Base-by-base conservation (phyloP, 2,113 vertebrate genomes). In the Meleagris gallopavo region DNA sequence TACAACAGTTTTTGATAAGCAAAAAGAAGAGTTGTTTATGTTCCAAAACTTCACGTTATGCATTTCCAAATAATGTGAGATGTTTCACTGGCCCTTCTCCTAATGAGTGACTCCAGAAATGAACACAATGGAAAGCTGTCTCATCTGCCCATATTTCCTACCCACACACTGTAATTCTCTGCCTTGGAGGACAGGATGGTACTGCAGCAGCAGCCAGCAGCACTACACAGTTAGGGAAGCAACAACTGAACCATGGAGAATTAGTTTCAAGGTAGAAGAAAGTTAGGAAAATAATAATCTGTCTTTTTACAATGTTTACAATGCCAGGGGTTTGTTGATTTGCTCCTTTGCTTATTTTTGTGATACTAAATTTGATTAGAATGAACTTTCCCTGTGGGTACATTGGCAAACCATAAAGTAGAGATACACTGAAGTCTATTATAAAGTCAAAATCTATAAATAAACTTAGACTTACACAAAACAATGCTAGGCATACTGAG, bases 371-470 rank as follows among this genome's bases (percentile, higher is more conserved):
- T 95, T 96, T 97, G 88, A 96, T 97, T 96, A 96, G 95, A 95
- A 92, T 89, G 78, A 97, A 94, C 94, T 83, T 91, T 95, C 74
- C 86, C 91, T 96, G 94, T 84, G 83, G 81, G 89, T 95, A 25
- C 43, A 85, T 79, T 94, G 95, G 71, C 54, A 93, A 70, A 79
- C 25, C 17, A 25, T 96, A 90, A 97, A 90, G 78, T 41, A 95
- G 79, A 97, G 92, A 96, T 86, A 90, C 45, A 77, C 36, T 80
- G 91, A 96, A 75, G 75, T 76, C 43, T 79, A 93, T 96, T 97
- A 96, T 79, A 93, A 95, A 97, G 65, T 94, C 91, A 92, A 95
- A 97, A 91, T 93, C 93, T 94, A 93, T 93, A 97, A 97, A 96
- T 97, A 97, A 96, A 97, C 97, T 96, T 88, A 79, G 73, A 97